These are phyloP conservation scores for Nibea albiflora DNA, from an alignment of 2,113 vertebrate species.

Conservation along the genomic window DNA sequence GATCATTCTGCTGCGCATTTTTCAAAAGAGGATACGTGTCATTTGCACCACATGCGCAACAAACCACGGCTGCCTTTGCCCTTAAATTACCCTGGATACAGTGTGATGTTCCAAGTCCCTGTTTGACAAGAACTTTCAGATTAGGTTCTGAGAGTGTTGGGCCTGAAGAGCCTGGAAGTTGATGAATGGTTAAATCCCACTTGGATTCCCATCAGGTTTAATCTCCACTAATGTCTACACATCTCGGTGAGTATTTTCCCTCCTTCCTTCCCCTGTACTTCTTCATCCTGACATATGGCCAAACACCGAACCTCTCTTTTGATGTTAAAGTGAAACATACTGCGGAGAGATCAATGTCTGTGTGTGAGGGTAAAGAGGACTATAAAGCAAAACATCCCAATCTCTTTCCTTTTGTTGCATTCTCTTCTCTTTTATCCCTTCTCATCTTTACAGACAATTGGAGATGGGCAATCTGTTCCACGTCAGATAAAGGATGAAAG, in stretches of 20 bases:
- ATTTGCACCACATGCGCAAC: background rate
- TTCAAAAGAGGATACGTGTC: background rate
- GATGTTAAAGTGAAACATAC: conserved; percentile 63
- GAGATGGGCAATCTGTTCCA: conserved; percentile 57
- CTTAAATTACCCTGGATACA: conserved; percentile 24
- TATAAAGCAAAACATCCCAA: conserved; percentile 64
- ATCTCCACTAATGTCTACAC: conserved; percentile 60
- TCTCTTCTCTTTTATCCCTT: conserved; percentile 46
- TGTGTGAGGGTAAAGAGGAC: conserved; percentile 58
- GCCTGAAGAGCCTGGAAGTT: conserved; percentile 18
- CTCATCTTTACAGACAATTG: conserved; percentile 58
- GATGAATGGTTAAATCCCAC: conserved; percentile 51
- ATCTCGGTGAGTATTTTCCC: conserved; percentile 38
- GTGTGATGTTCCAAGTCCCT: conserved; percentile 10
- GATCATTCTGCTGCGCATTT: conserved; percentile 2
- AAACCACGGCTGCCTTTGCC: background rate
- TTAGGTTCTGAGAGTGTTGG: conserved; percentile 21
- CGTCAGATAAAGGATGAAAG: conserved; percentile 51
- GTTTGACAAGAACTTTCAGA: conserved; percentile 45
- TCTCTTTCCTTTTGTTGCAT: conserved; percentile 59
- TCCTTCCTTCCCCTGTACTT: conserved; percentile 27
- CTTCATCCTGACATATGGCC: conserved; percentile 61
- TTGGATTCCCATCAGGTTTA: conserved; percentile 52
- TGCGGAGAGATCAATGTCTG: conserved; percentile 57
- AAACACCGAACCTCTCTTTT: conserved; percentile 62